Evolutionary conservation across 64 coral and sea anemone species (phyloP).

Genomic region (Montipora efflorescens): DNA sequence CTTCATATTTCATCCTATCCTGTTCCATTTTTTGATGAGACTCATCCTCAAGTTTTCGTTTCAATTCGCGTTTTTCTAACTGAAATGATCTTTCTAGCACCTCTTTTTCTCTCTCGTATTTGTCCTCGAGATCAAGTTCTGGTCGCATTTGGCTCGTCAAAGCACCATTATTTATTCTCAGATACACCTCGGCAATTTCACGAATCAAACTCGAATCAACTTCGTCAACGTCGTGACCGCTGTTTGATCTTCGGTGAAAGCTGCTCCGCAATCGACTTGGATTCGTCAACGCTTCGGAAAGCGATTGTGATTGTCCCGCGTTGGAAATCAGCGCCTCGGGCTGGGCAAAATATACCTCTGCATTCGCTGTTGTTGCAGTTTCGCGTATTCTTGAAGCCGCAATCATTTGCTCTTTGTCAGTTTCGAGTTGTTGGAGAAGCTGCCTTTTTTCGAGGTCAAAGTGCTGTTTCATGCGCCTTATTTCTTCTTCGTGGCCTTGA

Average conservation of each 20-base stretch:
- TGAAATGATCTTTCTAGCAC: slow-evolving; percentile 77
- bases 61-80: slow-evolving; percentile 83
- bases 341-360: slow-evolving; percentile 39
- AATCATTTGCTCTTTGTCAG: slow-evolving; percentile 77
- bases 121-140: slow-evolving; percentile 96
- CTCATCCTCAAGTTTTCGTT: slow-evolving; percentile 82
- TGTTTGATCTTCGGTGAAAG: slow-evolving; percentile 39
- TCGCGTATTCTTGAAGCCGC: slow-evolving; percentile 69
- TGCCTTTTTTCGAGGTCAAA: slow-evolving; percentile 79
- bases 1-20: slow-evolving; percentile 80
- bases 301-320: slow-evolving; percentile 13
- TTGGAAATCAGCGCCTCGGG: slow-evolving; percentile 62
- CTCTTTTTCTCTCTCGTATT: slow-evolving; percentile 90
- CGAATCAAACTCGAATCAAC: slow-evolving; percentile 86
- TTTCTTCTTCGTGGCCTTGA: slow-evolving; percentile 86
- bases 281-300: slow-evolving; percentile 34
- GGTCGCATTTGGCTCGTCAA: slow-evolving; percentile 82
- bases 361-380: slow-evolving; percentile 12
- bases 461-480: slow-evolving; percentile 77
- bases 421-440: slow-evolving; percentile 72
- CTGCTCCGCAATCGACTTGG: neutral
- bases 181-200: slow-evolving; percentile 92
- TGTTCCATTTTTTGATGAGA: slow-evolving; percentile 75
- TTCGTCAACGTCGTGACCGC: slow-evolving; percentile 37
- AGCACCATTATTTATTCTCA: slow-evolving; percentile 82